These are phyloP conservation scores for Epistrophe eligans DNA, from an alignment of 2,888 invertebrate species.

Conservation along the genomic window DNA sequence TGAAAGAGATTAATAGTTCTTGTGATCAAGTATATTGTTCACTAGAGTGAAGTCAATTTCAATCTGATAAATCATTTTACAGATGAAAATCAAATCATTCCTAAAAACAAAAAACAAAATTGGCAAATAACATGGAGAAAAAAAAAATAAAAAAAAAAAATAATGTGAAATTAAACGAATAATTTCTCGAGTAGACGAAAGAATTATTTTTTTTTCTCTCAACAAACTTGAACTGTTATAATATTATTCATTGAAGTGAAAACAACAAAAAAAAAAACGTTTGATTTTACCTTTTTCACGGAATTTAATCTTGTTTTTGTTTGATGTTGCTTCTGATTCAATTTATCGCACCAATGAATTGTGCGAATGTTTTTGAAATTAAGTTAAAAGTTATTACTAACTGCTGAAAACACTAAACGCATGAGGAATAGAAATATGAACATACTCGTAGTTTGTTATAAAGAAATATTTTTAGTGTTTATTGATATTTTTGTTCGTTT, in stretches of 20 bases:
- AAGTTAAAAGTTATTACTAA: constrained; percentile 8
- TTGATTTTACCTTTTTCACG: constrained; percentile 14
- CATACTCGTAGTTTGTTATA: neutral
- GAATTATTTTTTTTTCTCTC: neutral
- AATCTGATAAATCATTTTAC: constrained; percentile 36
- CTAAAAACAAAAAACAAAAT: neutral
- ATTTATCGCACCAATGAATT: constrained; percentile 16
- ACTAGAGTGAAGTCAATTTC: constrained; percentile 32
- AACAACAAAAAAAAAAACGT: neutral
- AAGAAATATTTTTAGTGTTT: neutral
- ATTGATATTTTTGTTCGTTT: neutral
- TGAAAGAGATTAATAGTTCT: constrained; percentile 26
- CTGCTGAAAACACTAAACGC: neutral
- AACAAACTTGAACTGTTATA: neutral
- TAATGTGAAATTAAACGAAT: constrained; percentile 20
- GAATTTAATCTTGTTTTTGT: constrained; percentile 9
- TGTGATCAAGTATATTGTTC: constrained; percentile 35
- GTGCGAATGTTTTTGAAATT: constrained; percentile 11
- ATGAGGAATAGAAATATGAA: neutral
- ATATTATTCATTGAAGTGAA: constrained; percentile 1
- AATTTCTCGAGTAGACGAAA: constrained; percentile 3
- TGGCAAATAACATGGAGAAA: neutral
- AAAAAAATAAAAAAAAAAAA: neutral
- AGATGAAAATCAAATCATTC: constrained; percentile 35
- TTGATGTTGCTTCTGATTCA: constrained; percentile 24